Percentiles rank a stretch among this genome's conserved stretches.
Conservation (phyloP, 1,140 invertebrate species). For the Papilio dardanus region DNA sequence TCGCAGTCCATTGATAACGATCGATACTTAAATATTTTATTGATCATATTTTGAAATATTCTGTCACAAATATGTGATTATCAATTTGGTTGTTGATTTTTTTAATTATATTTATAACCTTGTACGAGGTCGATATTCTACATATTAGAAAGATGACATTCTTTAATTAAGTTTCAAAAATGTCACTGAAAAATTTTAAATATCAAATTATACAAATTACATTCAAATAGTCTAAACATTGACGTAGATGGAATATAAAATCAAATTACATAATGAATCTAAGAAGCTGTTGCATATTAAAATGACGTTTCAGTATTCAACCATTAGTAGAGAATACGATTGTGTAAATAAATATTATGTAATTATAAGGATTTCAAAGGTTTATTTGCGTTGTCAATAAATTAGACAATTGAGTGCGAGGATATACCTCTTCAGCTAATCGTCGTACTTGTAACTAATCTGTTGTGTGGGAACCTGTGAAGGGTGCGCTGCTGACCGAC, state of each 20-base stretch:
- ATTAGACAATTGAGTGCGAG: background rate
- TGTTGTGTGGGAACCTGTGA: background rate
- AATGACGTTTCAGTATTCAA: too few species aligned
- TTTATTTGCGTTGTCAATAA: too few species aligned
- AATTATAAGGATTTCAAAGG: too few species aligned
- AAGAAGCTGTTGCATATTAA: too few species aligned
- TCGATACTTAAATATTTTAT: conserved; percentile 20
- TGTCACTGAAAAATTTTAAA: background rate
- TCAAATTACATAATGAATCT: background rate
- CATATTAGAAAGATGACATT: background rate
- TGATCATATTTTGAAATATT: conserved; percentile 20
- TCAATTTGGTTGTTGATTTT: conserved; percentile 17
- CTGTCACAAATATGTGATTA: conserved; percentile 1
- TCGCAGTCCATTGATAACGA: background rate
- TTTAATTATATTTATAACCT: conserved; percentile 2
- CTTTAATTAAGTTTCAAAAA: background rate
- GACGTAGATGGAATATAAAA: background rate
- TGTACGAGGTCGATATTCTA: background rate
- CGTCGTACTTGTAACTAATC: background rate
- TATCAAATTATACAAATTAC: background rate
- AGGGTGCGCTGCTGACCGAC: conserved; percentile 20
- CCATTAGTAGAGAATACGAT: too few species aligned
- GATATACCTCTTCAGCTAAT: background rate
- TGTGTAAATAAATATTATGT: too few species aligned
- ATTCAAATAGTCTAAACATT: background rate